phyloP scores from a whole-genome alignment of 1,140 invertebrate species.

The Laupala kohalensis region DNA sequence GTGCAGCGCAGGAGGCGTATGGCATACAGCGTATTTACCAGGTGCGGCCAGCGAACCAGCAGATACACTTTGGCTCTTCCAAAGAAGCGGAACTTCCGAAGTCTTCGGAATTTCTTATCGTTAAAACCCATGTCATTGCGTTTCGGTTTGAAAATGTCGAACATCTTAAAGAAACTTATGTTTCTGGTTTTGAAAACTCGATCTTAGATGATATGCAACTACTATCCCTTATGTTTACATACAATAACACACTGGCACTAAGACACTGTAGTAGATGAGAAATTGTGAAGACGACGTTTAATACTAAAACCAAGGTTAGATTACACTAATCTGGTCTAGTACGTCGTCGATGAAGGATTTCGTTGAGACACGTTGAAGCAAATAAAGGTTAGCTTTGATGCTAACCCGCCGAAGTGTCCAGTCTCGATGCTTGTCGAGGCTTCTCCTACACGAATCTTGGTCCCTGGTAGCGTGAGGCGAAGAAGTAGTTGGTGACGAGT shows the following conservation, averaged over 20 bases:
- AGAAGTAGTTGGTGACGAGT: background rate
- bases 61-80: conserved; percentile 48
- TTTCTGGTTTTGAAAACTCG: background rate
- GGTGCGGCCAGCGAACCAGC: conserved; percentile 43
- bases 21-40: conserved; percentile 29
- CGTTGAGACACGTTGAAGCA: background rate
- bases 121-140: conserved; percentile 31
- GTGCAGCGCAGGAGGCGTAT: background rate
- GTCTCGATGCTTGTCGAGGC: background rate
- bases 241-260: too few species aligned
- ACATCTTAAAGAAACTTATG: background rate
- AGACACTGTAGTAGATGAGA: too few species aligned
- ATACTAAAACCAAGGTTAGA: background rate
- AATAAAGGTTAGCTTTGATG: background rate
- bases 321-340: background rate
- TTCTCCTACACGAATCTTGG: background rate
- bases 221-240: too few species aligned
- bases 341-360: background rate
- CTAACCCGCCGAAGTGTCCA: background rate
- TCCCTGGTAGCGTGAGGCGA: background rate
- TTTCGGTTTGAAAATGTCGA: background rate
- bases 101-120: conserved; percentile 40
- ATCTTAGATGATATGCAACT: background rate
- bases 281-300: background rate
- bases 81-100: conserved; percentile 44